A percentile compares a stretch with the other conserved stretches of the same genome.
Evolutionary conservation across 2,888 invertebrate species (phyloP).

Genomic region (Frankliniella intonsa): DNA sequence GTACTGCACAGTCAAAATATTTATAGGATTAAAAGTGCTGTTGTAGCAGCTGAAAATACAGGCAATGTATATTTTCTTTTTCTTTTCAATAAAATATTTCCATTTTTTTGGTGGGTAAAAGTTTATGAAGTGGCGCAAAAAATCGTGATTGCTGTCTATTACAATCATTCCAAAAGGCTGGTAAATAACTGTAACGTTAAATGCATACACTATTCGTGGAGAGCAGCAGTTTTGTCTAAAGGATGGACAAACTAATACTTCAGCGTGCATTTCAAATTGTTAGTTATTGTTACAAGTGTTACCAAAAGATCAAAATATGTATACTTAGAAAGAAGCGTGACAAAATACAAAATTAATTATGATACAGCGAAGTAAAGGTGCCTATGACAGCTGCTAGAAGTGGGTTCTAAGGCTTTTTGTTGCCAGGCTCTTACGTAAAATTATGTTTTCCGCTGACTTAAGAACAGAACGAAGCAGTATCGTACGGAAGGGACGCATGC

Average conservation of each 20-base stretch:
- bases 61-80: background rate
- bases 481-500: background rate
- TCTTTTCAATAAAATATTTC: background rate
- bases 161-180: too few species aligned
- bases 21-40: background rate
- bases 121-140: too few species aligned
- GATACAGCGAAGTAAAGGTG: background rate
- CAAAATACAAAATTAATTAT: conserved; percentile 8
- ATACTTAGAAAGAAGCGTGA: background rate
- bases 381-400: background rate
- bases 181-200: background rate
- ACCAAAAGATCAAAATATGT: conserved; percentile 3
- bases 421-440: background rate
- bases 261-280: background rate
- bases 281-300: conserved; percentile 19
- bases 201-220: background rate
- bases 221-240: background rate
- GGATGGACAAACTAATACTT: conserved; percentile 5
- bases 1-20: background rate
- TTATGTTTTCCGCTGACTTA: background rate
- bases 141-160: too few species aligned
- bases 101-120: too few species aligned
- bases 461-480: too few species aligned
- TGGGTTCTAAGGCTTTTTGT: background rate
- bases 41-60: too few species aligned